Evolutionary conservation across 92 coral and sea anemone species (phyloP), one percentile per base, ranked within the genome.

Genomic region (Isaurus tuberculatus): DNA sequence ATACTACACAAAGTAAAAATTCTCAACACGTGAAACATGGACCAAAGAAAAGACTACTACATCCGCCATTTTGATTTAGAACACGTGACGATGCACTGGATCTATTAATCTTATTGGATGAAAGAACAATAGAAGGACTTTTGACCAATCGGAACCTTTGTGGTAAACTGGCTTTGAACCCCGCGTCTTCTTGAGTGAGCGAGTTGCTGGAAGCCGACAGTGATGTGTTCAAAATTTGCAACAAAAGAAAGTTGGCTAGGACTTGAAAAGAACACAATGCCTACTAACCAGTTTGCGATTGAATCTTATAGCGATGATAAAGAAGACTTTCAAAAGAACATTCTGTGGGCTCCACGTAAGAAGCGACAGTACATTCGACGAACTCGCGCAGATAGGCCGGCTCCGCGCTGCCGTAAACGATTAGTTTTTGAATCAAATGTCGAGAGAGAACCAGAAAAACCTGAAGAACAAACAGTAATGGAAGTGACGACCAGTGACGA

Each of bases 271-370:
- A 28, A n/a, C 14, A 1, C 22, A 26, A 60, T 30, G 28, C 58
- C 51, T 25, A 22, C 67, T 37, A 48, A 25, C 23, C 48, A 58
- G 82, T 22, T 60, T 31, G 11, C 70, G 6, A 34, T 16, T 25
- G 51, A 31, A 33, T 32, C 33, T 26, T 34, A 22, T 22, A 15
- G 27, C 2, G 82, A 77, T 27, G 82, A 25, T 55, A 77, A 77
- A 77, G 82, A 77, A 60, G 82, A 77, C 34, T 36, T 77, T 6
- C 69, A 32, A 57, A 77, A 43, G 22, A 49, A 77, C 51, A 77
- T 77, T 77, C 31, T 77, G 70, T 77, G 82, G 82, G 82, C 82
- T 23, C 82, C 82, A 40, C 82, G 82, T 36, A 77, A 77, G 70
- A 77, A 58, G 70, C 51, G 82, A 77, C 69, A 61, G 43, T 74